These are phyloP conservation scores for Enteromius mattozi DNA, from an alignment of 2,797 vertebrate species.

Conservation along the genomic window DNA sequence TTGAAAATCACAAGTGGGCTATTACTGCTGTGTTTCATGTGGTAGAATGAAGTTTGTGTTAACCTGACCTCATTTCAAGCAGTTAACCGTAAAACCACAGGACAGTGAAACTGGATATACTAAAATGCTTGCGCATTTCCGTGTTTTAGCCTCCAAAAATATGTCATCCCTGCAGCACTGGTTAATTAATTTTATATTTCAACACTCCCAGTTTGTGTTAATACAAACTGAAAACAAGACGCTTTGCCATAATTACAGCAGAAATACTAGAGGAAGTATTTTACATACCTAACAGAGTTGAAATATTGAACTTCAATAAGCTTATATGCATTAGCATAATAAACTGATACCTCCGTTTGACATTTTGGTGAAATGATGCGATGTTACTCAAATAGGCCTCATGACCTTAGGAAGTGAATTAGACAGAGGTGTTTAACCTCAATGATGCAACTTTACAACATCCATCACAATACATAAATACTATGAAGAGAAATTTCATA, in stretches of 20 bases:
- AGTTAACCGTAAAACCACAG: neutral
- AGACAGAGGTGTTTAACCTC: neutral
- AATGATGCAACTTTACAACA: neutral
- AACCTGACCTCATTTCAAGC: neutral
- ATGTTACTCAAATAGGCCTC: neutral
- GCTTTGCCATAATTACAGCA: neutral
- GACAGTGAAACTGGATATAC: neutral
- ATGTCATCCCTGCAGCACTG: constrained; percentile 7
- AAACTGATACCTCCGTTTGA: neutral
- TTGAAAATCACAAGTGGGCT: neutral
- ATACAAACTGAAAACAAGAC: neutral
- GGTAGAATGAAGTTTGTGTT: neutral
- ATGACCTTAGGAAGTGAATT: neutral
- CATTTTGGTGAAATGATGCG: neutral
- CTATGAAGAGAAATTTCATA: neutral
- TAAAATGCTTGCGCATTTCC: neutral
- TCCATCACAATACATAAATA: neutral
- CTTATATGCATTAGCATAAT: neutral
- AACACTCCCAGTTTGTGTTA: neutral
- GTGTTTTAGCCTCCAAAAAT: neutral
- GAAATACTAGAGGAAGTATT: neutral
- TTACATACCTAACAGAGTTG: neutral
- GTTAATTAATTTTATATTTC: neutral
- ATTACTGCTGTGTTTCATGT: neutral
- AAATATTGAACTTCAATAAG: neutral